Conservation (phyloP, 2,113 vertebrate genomes). For the Lota lota region DNA sequence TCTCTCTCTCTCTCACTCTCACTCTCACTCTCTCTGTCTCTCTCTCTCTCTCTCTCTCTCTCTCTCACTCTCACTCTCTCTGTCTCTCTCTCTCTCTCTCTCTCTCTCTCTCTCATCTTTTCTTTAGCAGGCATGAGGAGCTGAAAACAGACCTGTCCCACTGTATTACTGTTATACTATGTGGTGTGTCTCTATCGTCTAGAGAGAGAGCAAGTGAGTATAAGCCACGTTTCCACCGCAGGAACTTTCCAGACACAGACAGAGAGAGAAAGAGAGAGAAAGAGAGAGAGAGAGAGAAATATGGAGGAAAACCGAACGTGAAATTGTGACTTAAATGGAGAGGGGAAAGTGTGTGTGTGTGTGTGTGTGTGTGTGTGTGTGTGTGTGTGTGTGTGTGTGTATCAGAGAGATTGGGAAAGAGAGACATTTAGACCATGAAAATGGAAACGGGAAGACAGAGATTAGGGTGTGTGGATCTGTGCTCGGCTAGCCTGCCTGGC, state of each 20-base stretch:
- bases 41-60: not conserved
- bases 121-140: not conserved
- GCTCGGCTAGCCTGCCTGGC: too few species aligned
- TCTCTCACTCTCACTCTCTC: not conserved
- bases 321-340: not conserved
- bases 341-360: slow-evolving; percentile 10
- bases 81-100: not conserved
- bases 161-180: too few species aligned
- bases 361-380: slow-evolving; percentile 11
- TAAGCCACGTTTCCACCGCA: too few species aligned
- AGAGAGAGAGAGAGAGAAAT: not conserved
- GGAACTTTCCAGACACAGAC: not conserved
- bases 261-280: slow-evolving; percentile 9
- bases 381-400: too few species aligned
- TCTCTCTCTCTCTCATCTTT: not conserved
- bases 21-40: not conserved
- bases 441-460: too few species aligned
- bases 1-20: not conserved
- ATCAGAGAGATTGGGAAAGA: too few species aligned
- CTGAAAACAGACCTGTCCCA: too few species aligned
- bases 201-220: not conserved
- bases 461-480: too few species aligned
- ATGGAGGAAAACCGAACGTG: not conserved
- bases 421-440: too few species aligned
- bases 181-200: not conserved